phyloP scores from a whole-genome alignment of 1,140 invertebrate genomes.

The Halyomorpha halys region DNA sequence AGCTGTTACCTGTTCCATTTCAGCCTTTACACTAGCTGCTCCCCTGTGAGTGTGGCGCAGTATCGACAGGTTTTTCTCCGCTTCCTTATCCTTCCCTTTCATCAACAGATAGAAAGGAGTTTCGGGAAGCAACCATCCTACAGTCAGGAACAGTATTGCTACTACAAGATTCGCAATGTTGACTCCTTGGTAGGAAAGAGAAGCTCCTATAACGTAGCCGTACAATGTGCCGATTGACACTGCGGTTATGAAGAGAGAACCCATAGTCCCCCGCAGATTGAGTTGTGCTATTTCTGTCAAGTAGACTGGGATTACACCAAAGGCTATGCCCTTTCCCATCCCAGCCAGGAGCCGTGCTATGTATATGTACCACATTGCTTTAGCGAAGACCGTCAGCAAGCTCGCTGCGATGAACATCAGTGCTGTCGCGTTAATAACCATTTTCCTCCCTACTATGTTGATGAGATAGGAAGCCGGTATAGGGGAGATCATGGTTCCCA shows the following conservation, averaged over 20 bases:
- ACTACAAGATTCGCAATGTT: conserved; percentile 51
- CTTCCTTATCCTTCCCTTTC: conserved; percentile 48
- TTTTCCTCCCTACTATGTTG: conserved; percentile 60
- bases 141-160: conserved; percentile 50
- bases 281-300: conserved; percentile 60
- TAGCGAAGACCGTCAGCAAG: conserved; percentile 2
- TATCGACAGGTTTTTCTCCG: conserved; percentile 45
- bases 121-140: conserved; percentile 65
- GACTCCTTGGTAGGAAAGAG: conserved; percentile 52
- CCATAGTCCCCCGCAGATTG: conserved; percentile 35
- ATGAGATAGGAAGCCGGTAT: conserved; percentile 43
- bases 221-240: conserved; percentile 63
- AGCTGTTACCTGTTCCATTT: conserved; percentile 25
- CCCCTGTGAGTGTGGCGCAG: conserved; percentile 43
- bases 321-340: conserved; percentile 58
- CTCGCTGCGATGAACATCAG: conserved; percentile 24
- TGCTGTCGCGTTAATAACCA: conserved; percentile 57
- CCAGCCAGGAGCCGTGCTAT: conserved; percentile 47
- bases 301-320: conserved; percentile 70
- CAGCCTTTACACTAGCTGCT: conserved; percentile 21
- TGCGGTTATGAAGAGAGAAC: conserved; percentile 69
- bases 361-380: conserved; percentile 37
- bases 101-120: conserved; percentile 61
- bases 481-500: conserved; percentile 32
- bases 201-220: conserved; percentile 63